Evolutionary conservation across 2,797 vertebrate genomes (phyloP).

Genomic region (Jordanella pulchra): DNA sequence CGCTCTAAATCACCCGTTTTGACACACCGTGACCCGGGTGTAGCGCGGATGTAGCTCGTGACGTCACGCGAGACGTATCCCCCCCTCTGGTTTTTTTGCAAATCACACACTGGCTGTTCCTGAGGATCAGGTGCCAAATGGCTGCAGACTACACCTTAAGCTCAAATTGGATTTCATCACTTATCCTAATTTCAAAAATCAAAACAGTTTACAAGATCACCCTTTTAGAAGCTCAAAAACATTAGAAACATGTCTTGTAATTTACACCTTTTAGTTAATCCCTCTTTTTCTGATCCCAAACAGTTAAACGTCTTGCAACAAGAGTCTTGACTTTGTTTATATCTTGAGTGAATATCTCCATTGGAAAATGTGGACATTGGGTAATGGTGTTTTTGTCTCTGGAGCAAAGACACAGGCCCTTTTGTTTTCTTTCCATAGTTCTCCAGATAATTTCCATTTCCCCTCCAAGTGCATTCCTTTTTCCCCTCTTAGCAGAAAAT

Average conservation of each 20-base stretch:
- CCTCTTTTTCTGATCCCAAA: constrained; percentile 24
- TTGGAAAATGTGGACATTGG: constrained; percentile 29
- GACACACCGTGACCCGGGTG: too few relatives aligned
- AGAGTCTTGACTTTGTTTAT: constrained; percentile 3
- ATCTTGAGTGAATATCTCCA: constrained; percentile 15
- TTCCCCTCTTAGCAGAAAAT: constrained; percentile 22
- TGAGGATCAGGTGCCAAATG: constrained; percentile 52
- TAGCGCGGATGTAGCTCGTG: too few relatives aligned
- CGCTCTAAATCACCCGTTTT: too few relatives aligned
- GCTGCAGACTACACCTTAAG: constrained; percentile 47
- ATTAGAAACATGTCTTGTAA: constrained; percentile 3
- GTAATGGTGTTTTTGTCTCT: constrained; percentile 21
- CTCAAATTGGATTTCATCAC: constrained; percentile 41
- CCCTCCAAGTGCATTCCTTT: constrained; percentile 11
- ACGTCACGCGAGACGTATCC: too few relatives aligned
- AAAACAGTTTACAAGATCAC: constrained; percentile 22
- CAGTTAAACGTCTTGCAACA: not conserved
- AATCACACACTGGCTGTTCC: too few relatives aligned
- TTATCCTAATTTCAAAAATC: constrained; percentile 25
- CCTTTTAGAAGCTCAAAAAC: constrained; percentile 20
- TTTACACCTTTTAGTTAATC: constrained; percentile 39
- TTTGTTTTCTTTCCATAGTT: constrained; percentile 20
- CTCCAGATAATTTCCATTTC: constrained; percentile 24
- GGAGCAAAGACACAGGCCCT: constrained; percentile 36
- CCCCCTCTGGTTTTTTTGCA: too few relatives aligned